A percentile compares a stretch with the other conserved stretches of the same genome.
phyloP scores from a whole-genome alignment of 2,113 vertebrate species.

The Rostratula benghalensis region DNA sequence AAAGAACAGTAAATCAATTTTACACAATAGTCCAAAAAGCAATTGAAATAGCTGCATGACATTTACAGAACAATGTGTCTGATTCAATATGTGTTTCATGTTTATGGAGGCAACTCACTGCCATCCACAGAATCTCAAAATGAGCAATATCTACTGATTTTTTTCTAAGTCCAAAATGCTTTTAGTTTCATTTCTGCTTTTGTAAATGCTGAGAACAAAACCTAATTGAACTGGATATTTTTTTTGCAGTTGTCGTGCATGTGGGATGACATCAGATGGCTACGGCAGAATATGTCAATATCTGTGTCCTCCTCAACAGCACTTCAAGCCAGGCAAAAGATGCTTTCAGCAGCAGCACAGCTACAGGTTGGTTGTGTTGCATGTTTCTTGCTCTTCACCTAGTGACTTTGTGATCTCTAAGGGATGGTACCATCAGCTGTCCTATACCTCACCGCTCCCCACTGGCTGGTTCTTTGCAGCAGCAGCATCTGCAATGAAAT shows the following conservation, averaged over 20 bases:
- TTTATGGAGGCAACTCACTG: not conserved
- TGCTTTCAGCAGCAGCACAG: constrained; percentile 90
- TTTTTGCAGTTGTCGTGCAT: constrained; percentile 93
- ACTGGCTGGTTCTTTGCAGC: not conserved
- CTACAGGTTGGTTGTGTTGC: constrained; percentile 83
- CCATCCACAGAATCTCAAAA: not conserved
- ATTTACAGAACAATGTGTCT: not conserved
- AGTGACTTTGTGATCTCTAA: not conserved
- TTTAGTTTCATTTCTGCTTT: not conserved
- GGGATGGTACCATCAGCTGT: not conserved
- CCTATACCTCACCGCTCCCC: not conserved
- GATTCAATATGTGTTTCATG: not conserved
- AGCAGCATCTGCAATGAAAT: not conserved
- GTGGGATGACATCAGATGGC: constrained; percentile 98
- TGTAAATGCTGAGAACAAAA: not conserved
- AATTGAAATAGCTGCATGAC: not conserved
- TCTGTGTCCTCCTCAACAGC: constrained; percentile 92
- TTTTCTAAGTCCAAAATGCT: not conserved
- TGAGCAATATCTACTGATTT: not conserved
- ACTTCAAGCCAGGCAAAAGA: constrained; percentile 93
- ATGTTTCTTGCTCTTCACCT: not conserved
- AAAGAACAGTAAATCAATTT: not conserved
- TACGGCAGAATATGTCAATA: constrained; percentile 89
- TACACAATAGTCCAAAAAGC: not conserved
- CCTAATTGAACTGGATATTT: not conserved